Conservation (phyloP, 2,797 vertebrate species). For the Heterohyrax brucei region DNA sequence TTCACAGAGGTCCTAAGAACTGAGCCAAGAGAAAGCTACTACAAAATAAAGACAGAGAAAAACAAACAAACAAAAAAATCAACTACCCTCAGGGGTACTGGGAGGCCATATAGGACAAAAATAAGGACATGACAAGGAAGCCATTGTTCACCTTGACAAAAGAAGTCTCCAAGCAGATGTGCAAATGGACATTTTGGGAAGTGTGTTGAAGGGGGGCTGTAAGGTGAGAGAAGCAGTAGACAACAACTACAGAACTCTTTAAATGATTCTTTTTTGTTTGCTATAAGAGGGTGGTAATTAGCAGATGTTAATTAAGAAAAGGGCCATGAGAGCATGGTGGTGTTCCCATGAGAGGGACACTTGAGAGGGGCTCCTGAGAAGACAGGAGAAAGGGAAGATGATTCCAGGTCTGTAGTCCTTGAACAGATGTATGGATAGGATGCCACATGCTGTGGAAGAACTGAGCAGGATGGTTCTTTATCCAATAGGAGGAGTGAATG, state of each 20-base stretch:
- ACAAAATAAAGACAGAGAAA: background rate
- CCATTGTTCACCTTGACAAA: background rate
- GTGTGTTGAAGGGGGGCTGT: background rate
- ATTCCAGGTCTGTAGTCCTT: background rate
- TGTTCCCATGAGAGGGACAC: background rate
- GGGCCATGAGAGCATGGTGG: background rate
- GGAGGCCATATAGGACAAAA: background rate
- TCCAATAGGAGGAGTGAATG: background rate
- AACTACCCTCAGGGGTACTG: background rate
- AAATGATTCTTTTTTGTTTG: background rate
- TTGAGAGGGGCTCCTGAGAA: background rate
- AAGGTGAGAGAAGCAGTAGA: background rate
- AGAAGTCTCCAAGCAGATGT: background rate
- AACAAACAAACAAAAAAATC: background rate
- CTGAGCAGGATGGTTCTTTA: background rate
- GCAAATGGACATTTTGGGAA: background rate
- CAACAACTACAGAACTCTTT: background rate
- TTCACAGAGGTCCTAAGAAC: background rate
- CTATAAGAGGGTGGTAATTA: background rate
- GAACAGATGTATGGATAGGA: background rate
- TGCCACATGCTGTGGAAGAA: too few relatives aligned
- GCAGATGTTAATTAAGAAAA: background rate
- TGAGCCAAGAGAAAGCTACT: background rate
- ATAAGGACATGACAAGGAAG: background rate
- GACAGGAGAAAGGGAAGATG: background rate